Evolutionary conservation across 2,113 vertebrate genomes (phyloP), one percentile per base, ranked within the genome.

Genomic region (Heteronetta atricapilla): DNA sequence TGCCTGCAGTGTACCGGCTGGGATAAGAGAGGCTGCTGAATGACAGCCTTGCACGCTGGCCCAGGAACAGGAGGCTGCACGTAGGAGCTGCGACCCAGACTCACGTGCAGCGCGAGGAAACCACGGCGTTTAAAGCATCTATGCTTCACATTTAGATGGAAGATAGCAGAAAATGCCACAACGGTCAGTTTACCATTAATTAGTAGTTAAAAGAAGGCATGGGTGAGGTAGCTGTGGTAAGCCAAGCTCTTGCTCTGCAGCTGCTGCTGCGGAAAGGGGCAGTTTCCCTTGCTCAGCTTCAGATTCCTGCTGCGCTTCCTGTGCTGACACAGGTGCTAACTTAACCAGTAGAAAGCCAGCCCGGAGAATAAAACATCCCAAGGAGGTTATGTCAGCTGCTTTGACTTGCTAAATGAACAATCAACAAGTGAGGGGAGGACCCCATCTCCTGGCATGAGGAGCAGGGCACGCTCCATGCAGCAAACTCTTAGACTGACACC

Each of bases 31-130:
- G 17, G 34, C 28, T 68, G 75, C 26, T 53, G 63, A 63, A 46
- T 3, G 19, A 56, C 33, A 62, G 29, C 18, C 53, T 21, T 22
- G 29, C 20, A 40, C 0, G 0, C 28, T 40, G 36, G 42, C 62
- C 44, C 48, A 64, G 52, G 44, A 73, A 26, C 6, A 17, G 36
- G 5, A 16, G 8, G 1, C 1, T 7, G 0, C 20, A 11, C 1
- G n/a, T 31, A 31, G 38, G 40, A 67, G 40, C 21, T 58, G 29
- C 8, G 77, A 50, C 8, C 11, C 48, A 67, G 46, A n/a, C 18
- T 59, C 28, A 17, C 28, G 28, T 1, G 4, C 11, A 60, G 67
- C 67, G 66, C 0, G 0, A 28, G 17, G 15, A 80, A 87, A 60
- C 23, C 38, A 55, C n/a, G 14, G 1, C 5, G 12, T 28, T 28